These are phyloP conservation scores for Porites divaricata DNA, from an alignment of 92 coral and sea anemone species.

Conservation along the genomic window DNA sequence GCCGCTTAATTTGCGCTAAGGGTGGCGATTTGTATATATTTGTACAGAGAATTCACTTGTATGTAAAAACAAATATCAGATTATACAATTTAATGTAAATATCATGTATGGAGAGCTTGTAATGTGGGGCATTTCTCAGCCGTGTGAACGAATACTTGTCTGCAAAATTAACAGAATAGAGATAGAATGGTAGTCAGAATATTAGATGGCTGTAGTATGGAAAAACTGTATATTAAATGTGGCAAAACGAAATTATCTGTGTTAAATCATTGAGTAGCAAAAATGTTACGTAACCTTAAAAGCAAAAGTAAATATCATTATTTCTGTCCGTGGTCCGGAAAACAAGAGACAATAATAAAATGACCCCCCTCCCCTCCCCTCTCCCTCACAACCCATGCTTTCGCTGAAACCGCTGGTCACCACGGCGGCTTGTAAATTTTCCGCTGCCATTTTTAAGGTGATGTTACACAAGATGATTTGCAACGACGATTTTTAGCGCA, in stretches of 20 bases:
- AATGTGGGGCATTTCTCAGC: background rate
- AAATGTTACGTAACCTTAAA: too few species aligned
- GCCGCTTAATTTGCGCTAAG: background rate
- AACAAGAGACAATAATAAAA: too few species aligned
- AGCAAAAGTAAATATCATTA: too few species aligned
- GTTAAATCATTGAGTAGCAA: background rate
- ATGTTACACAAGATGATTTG: too few species aligned
- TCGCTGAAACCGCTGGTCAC: too few species aligned
- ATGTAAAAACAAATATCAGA: conserved; percentile 20
- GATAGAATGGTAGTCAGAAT: background rate
- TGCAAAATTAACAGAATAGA: background rate
- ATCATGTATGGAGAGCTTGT: background rate
- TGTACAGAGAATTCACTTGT: conserved; percentile 38
- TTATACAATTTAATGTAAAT: conserved; percentile 35
- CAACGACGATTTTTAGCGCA: too few species aligned
- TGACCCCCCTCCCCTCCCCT: too few species aligned
- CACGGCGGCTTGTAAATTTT: too few species aligned
- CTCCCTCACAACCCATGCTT: too few species aligned
- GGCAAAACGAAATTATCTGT: background rate
- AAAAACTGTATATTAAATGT: conserved; percentile 10
- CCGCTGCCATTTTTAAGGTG: too few species aligned
- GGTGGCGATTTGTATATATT: conserved; percentile 1
- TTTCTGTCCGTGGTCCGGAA: too few species aligned
- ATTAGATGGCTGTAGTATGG: conserved; percentile 31
- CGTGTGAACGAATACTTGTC: conserved; percentile 1